Evolutionary conservation across 2,113 vertebrate genomes (phyloP), one percentile per base, ranked within the genome.

Genomic region (Romanogobio albipinnatus): DNA sequence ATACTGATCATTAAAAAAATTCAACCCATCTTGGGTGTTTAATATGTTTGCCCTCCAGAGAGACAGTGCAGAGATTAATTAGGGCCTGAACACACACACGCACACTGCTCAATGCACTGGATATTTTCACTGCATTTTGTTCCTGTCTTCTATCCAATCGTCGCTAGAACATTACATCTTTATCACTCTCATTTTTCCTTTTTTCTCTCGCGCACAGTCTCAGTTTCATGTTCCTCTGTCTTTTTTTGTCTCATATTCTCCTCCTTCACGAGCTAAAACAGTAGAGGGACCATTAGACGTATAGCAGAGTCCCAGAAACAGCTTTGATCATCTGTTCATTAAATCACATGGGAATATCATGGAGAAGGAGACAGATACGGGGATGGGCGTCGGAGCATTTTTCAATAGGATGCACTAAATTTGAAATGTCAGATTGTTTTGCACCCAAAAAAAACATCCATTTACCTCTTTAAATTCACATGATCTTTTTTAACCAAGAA

Each of bases 271-370:
- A 5, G 83, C 13, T 82, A 36, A 81, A 74, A 80, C 76, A 81
- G 70, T 71, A 80, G 64, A 49, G 76, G 64, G 51, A 81, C 66
- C 24, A 81, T 81, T 68, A 81, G 59, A 81, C 26, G 45, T 68
- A 68, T 68, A 81, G 45, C 79, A 81, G 53, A 80, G 29, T 81
- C 74, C 59, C 74, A 68, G 83, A 84, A 84, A 84, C 61, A 58
- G 83, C 82, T 87, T 84, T 64, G 58, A 81, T 87, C 74, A 71
- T 81, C 53, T 87, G 74, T 68, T 82, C 79, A 85, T 87, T 85
- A 87, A 74, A 81, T 84, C 84, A 79, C 64, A 13, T 26, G 79
- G 62, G 86, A 85, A 53, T 87, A 78, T 70, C 66, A 47, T 19
- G 64, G 49, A 58, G 70, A 76, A 51, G 10, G 24, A 24, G 82